These are phyloP conservation scores for Tridacna crocea DNA, from an alignment of 2,888 invertebrate species.

Conservation along the genomic window DNA sequence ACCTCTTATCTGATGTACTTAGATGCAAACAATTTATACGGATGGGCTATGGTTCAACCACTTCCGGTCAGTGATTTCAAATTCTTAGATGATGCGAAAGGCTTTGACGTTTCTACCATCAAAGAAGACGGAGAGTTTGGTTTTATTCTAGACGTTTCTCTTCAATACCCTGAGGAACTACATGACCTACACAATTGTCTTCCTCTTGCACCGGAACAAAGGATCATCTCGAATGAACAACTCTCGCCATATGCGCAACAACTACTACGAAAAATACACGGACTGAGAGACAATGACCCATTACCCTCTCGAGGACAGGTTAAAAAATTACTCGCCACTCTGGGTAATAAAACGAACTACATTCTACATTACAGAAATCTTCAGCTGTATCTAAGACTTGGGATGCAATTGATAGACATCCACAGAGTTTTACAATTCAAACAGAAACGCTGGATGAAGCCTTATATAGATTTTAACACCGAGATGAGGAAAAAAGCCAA, in stretches of 20 bases:
- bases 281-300: constrained; percentile 6
- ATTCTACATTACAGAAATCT: constrained; percentile 71
- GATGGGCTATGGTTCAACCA: constrained; percentile 33
- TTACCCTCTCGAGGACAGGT: constrained; percentile 2
- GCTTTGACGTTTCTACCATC: constrained; percentile 25
- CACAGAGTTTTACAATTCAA: constrained; percentile 77
- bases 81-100: constrained; percentile 22
- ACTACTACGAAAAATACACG: constrained; percentile 27
- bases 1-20: constrained; percentile 36
- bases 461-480: constrained; percentile 78
- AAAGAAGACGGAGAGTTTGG: constrained; percentile 26
- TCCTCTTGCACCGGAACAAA: constrained; percentile 30
- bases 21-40: constrained; percentile 46
- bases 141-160: constrained; percentile 33
- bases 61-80: constrained; percentile 24
- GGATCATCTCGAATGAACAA: constrained; percentile 8
- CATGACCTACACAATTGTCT: constrained; percentile 33
- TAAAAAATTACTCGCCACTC: constrained; percentile 6
- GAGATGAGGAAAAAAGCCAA: constrained; percentile 61
- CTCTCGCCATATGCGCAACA: constrained; percentile 29
- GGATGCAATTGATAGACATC: constrained; percentile 68
- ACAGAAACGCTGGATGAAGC: constrained; percentile 77
- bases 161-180: constrained; percentile 18
- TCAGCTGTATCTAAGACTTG: constrained; percentile 60
- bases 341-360: constrained; percentile 7